Conservation (phyloP, 2,888 invertebrate genomes). For the Petrolisthes manimaculis region DNA sequence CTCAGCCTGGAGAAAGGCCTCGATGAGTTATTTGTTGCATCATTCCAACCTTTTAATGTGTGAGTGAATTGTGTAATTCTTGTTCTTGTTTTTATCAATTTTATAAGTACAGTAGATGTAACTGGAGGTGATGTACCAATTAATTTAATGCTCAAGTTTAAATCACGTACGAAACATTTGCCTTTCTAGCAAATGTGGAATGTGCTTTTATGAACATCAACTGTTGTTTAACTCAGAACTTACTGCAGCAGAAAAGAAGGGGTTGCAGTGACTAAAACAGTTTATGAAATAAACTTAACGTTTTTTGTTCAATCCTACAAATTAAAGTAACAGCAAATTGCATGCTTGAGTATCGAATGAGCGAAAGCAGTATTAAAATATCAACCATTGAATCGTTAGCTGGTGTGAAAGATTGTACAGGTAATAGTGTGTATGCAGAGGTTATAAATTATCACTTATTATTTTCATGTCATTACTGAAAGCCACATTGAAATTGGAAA, state of each 20-base stretch:
- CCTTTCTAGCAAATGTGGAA: slow-evolving; percentile 10
- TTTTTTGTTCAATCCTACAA: slow-evolving; percentile 28
- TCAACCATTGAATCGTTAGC: slow-evolving; percentile 36
- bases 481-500: slow-evolving; percentile 25
- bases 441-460: slow-evolving; percentile 29
- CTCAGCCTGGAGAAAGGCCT: slow-evolving; percentile 55
- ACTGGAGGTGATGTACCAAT: slow-evolving; percentile 48
- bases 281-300: slow-evolving; percentile 35
- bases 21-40: slow-evolving; percentile 54
- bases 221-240: slow-evolving; percentile 20
- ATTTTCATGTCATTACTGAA: slow-evolving; percentile 34
- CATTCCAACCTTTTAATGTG: slow-evolving; percentile 59
- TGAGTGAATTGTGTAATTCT: slow-evolving; percentile 42
- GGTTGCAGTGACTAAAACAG: slow-evolving; percentile 23
- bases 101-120: slow-evolving; percentile 33
- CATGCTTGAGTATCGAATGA: slow-evolving; percentile 34
- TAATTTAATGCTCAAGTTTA: slow-evolving; percentile 58
- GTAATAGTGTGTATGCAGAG: slow-evolving; percentile 46
- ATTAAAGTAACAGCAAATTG: slow-evolving; percentile 36
- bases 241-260: slow-evolving; percentile 1
- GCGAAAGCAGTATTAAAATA: slow-evolving; percentile 49
- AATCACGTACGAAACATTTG: slow-evolving; percentile 30
- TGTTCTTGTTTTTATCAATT: slow-evolving; percentile 50
- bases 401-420: slow-evolving; percentile 43
- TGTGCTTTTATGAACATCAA: slow-evolving; percentile 32